Percentiles rank a stretch among this genome's conserved stretches.
phyloP scores from a whole-genome alignment of 2,797 vertebrate species.

The Austrolebias charrua region DNA sequence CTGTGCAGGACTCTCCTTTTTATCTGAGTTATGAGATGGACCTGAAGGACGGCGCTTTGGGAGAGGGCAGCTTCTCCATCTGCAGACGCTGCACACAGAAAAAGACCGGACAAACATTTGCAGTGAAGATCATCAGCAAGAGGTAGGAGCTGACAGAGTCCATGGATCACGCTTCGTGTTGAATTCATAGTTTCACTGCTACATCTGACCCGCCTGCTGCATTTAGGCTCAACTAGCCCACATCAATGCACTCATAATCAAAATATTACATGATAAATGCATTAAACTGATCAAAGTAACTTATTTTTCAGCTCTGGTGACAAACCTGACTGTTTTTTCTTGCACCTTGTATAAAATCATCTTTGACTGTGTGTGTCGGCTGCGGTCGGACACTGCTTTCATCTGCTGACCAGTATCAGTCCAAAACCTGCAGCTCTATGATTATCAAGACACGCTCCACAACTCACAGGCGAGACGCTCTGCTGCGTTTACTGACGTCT shows the following conservation, averaged over 20 bases:
- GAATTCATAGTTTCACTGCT: constrained; percentile 24
- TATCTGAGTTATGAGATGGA: constrained; percentile 95
- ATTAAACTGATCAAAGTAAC: not conserved
- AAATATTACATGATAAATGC: not conserved
- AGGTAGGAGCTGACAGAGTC: constrained; percentile 76
- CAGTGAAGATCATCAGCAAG: constrained; percentile 99
- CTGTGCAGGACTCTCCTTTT: constrained; percentile 92
- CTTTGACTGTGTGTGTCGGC: constrained; percentile 15
- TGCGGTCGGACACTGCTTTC: constrained; percentile 1
- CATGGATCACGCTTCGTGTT: constrained; percentile 8
- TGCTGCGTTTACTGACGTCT: not conserved
- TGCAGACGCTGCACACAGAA: constrained; percentile 95
- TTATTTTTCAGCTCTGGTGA: constrained; percentile 8
- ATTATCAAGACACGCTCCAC: not conserved
- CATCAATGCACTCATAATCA: too few relatives aligned
- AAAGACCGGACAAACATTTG: constrained; percentile 92
- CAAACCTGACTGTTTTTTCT: constrained; percentile 16
- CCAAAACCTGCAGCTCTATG: constrained; percentile 14
- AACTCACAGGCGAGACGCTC: not conserved
- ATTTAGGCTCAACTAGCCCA: not conserved
- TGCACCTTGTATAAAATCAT: constrained; percentile 10
- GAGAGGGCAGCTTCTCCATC: constrained; percentile 99
- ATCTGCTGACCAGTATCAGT: constrained; percentile 6
- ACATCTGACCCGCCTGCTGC: constrained; percentile 1
- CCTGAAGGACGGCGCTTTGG: constrained; percentile 90